A percentile compares a stretch with the other conserved stretches of the same genome.
Conservation (phyloP, 2,888 invertebrate genomes). For the Pinctada fucata region DNA sequence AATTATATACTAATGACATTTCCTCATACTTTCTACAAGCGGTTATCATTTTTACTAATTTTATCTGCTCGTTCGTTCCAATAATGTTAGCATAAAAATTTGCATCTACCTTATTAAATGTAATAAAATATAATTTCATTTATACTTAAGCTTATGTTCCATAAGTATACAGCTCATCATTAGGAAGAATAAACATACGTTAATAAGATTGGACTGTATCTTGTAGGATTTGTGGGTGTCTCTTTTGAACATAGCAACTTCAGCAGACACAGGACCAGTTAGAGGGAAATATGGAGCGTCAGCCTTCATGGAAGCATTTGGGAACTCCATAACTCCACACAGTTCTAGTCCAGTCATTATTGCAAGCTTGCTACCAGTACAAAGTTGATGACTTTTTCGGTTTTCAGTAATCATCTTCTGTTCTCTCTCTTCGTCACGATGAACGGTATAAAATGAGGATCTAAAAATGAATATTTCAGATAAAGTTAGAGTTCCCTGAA, state of each 20-base stretch:
- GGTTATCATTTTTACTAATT: too few relatives aligned
- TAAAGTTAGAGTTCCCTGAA: too few relatives aligned
- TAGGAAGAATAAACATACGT: conserved; percentile 13
- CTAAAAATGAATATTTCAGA: conserved; percentile 44
- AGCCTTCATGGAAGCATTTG: conserved; percentile 82
- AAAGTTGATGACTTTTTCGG: conserved; percentile 79
- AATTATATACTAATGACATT: too few relatives aligned
- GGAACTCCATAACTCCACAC: conserved; percentile 84
- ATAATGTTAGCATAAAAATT: too few relatives aligned
- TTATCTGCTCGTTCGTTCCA: too few relatives aligned
- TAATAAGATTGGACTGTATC: conserved; percentile 58
- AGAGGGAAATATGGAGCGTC: conserved; percentile 77
- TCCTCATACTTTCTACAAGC: too few relatives aligned
- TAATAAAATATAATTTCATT: too few relatives aligned
- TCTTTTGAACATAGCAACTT: conserved; percentile 65
- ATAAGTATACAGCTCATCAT: too few relatives aligned
- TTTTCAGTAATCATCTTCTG: conserved; percentile 83
- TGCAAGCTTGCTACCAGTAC: conserved; percentile 78
- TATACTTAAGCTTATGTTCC: too few relatives aligned
- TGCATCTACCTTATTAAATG: too few relatives aligned
- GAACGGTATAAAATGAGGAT: conserved; percentile 69
- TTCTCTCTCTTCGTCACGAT: conserved; percentile 80
- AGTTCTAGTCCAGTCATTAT: conserved; percentile 89
- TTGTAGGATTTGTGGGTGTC: conserved; percentile 70
- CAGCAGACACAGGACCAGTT: conserved; percentile 65